phyloP scores from a whole-genome alignment of 2,888 invertebrate genomes.

The Dugesia japonica region DNA sequence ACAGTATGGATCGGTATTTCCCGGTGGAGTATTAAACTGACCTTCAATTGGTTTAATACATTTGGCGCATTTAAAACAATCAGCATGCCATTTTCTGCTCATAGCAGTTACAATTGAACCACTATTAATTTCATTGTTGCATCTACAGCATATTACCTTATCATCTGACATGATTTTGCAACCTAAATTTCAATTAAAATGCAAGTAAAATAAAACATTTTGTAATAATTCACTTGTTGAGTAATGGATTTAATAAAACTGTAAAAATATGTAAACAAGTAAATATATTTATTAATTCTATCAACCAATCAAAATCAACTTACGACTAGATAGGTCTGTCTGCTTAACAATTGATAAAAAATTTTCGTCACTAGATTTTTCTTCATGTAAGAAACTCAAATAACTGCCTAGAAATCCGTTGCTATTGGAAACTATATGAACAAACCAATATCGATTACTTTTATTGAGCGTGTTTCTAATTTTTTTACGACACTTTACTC shows the following conservation, averaged over 20 bases:
- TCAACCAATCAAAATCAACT: not conserved
- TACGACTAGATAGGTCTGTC: not conserved
- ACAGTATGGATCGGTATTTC: not conserved
- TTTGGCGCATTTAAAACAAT: not conserved
- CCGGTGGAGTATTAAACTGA: not conserved
- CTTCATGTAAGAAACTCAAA: too few relatives aligned
- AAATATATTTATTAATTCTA: not conserved
- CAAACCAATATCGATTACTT: not conserved
- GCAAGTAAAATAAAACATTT: too few relatives aligned
- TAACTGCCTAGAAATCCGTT: slow-evolving; percentile 1
- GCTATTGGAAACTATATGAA: not conserved
- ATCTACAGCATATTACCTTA: not conserved
- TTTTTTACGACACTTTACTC: too few relatives aligned
- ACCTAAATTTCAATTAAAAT: too few relatives aligned
- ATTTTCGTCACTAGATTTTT: too few relatives aligned
- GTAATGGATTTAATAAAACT: too few relatives aligned
- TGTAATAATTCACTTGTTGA: too few relatives aligned
- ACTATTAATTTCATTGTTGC: not conserved
- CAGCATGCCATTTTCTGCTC: not conserved
- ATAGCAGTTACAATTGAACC: not conserved
- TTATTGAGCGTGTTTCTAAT: too few relatives aligned
- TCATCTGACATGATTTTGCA: slow-evolving; percentile 11
- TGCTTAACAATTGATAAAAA: too few relatives aligned
- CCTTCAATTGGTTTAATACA: not conserved
- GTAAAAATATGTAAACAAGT: not conserved